phyloP scores from a whole-genome alignment of 2,113 vertebrate genomes.

The Clarias gariepinus region DNA sequence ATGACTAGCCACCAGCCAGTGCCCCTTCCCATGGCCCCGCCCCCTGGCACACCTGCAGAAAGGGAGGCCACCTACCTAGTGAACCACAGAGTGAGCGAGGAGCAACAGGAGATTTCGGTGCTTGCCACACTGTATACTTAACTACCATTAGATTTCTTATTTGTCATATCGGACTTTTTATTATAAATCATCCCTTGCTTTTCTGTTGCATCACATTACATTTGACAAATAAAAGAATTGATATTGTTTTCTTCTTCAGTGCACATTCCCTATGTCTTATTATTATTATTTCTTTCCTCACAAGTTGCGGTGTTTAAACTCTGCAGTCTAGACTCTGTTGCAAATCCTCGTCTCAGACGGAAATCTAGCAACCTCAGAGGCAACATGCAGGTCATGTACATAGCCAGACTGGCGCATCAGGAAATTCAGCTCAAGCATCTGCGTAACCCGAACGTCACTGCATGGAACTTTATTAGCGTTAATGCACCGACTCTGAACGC shows the following conservation, averaged over 20 bases:
- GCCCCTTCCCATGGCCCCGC: no score
- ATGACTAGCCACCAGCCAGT: no score
- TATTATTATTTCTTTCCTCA: background rate
- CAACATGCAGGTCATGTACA: background rate
- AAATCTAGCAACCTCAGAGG: background rate
- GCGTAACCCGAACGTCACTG: background rate
- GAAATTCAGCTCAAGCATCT: background rate
- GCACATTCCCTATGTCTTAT: background rate
- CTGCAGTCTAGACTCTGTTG: background rate
- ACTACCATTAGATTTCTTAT: background rate
- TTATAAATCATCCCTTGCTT: background rate
- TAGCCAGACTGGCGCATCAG: background rate
- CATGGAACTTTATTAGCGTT: background rate
- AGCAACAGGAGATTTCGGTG: no score
- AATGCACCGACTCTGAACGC: background rate
- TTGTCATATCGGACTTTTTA: background rate
- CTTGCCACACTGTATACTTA: accelerated
- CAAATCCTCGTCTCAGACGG: background rate
- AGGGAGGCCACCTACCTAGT: no score
- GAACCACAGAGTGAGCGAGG: no score
- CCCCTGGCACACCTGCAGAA: no score
- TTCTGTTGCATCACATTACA: background rate
- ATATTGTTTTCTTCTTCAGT: background rate
- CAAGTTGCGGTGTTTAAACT: background rate
- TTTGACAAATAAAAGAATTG: background rate